Percentiles rank a stretch among this genome's conserved stretches.
phyloP scores from a whole-genome alignment of 2,888 invertebrate species.

The Isotomurus palustris region DNA sequence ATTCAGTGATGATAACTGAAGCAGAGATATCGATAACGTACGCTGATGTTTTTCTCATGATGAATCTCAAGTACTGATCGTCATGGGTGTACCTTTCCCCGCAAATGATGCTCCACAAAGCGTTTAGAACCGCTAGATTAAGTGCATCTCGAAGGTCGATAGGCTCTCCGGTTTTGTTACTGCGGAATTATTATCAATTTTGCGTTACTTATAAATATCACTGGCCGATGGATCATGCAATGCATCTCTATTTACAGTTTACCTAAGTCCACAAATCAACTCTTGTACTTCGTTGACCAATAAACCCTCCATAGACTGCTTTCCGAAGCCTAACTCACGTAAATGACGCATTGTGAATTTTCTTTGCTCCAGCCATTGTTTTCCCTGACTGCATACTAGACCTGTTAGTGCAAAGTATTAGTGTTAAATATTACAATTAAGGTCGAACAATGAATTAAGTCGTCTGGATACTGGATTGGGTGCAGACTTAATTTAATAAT shows the following conservation, averaged over 20 bases:
- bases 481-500: no score
- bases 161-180: slow-evolving; percentile 24
- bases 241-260: background rate
- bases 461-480: no score
- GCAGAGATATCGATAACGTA: slow-evolving; percentile 17
- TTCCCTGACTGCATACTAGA: slow-evolving; percentile 44
- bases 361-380: slow-evolving; percentile 40
- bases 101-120: slow-evolving; percentile 44
- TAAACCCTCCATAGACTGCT: slow-evolving; percentile 39
- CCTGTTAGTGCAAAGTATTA: slow-evolving; percentile 32
- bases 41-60: slow-evolving; percentile 43
- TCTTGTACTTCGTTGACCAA: slow-evolving; percentile 41
- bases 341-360: slow-evolving; percentile 43
- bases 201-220: background rate
- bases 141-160: slow-evolving; percentile 35
- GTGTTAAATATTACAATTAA: background rate
- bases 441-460: background rate
- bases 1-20: background rate
- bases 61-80: slow-evolving; percentile 32
- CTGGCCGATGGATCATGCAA: background rate
- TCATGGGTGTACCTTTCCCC: slow-evolving; percentile 43
- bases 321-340: slow-evolving; percentile 41
- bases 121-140: slow-evolving; percentile 42
- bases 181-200: slow-evolving; percentile 3
- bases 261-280: slow-evolving; percentile 34